Evolutionary conservation across 1,140 invertebrate genomes (phyloP), one percentile per base, ranked within the genome.

Genomic region (Drosophila saltans): DNA sequence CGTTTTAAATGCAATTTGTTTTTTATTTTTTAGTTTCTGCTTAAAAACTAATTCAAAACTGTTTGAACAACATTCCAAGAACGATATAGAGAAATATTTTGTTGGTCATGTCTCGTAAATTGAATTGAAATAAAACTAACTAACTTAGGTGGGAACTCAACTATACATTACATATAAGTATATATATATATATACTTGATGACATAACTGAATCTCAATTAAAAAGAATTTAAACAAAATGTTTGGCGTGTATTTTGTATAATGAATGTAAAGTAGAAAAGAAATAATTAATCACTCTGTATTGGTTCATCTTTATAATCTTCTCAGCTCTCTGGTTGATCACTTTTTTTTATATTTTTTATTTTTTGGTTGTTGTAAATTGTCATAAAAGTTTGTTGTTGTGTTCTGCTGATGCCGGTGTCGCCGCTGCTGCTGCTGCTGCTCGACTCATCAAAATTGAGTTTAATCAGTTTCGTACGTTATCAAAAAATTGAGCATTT

Each of bases 311-410:
- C 82, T 26, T 52, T 9, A 52, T 52, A 2, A 52, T 26, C 21
- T 10, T 52, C 45, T 52, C n/a, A 24, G 24, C 45, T 26, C 24
- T 52, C 24, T 21, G 5, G 8, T 52, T 52, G 41, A 43, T 45
- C 7, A 45, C 6, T 45, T 45, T 21, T 21, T 45, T 52, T 36
- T 36, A 4, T 36, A 1, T 26, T 52, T 48, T 8, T 48, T 52
- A 5, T 26, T 9, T 5, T 90, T 92, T 91, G 91, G 91, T 92
- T 92, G 91, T 92, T 92, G 90, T 92, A 75, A 75, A 28, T 62
- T 48, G 26, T 57, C 21, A 52, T 26, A 52, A 26, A 8, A 52
- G 21, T 52, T 52, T 52, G 45, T 52, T 52, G 45, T 52, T 48
- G 45, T 48, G 45, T 48, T 30, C 28, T 30, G 28, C 28, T 4